Base-by-base conservation (phyloP, 2,797 vertebrate genomes). In the Tolypeutes matacus region DNA sequence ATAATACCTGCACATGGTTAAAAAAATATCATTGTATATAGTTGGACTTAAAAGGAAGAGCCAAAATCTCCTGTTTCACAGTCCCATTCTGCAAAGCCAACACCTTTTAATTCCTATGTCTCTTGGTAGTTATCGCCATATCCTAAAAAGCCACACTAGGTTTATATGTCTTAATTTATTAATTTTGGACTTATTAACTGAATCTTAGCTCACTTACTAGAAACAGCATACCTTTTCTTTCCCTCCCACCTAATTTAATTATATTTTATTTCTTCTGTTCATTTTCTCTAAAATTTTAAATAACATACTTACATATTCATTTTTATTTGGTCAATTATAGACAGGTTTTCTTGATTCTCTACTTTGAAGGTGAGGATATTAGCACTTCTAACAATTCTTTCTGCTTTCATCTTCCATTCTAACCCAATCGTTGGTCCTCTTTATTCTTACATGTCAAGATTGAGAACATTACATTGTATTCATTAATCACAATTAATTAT, bases 281-380 rank as follows among this genome's bases (percentile, higher is more conserved):
- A 77, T 65, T 42, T 14, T 62, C 34, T 91, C 51, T 83, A 13
- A 94, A 69, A 82, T 69, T 25, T 94, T 84, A 87, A 85, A 17
- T 83, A 86, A 84, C 81, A 84, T 36, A 53, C 39, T 80, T 96
- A 92, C 9, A 60, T 85, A 90, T 83, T 85, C 23, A 85, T 85
- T 95, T 97, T 73, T 95, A 76, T 88, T 93, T 95, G 77, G 82
- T 72, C 42, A 88, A 67, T 92, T 95, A 77, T 31, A 97, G 76
- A 69, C 64, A 76, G 8, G 65, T 34, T 75, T 96, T 76, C 77
- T 91, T 78, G 58, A 91, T 88, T 95, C 21, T 93, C 18, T 86
- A 51, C 88, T 93, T 96, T 96, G 85, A 96, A 95, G 67, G 51
- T 92, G 69, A 96, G 53, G 14, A 53, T 64, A 96, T 96, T 96